Evolutionary conservation across 1,140 invertebrate species (phyloP).

Genomic region (Campoletis sonorensis): DNA sequence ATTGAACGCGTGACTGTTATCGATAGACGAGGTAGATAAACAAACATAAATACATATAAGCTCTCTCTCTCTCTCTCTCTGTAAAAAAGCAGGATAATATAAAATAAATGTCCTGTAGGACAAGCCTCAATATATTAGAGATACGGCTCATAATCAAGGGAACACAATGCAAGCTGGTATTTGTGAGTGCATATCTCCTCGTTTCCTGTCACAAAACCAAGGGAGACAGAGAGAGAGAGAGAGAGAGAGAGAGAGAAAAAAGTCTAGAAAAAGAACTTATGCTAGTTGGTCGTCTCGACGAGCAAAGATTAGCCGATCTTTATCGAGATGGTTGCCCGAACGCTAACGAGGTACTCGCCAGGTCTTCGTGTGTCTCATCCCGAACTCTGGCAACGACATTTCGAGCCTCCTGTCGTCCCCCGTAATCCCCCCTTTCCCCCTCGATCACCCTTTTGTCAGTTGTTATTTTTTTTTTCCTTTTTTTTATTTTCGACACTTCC

Average conservation of each 20-base stretch:
- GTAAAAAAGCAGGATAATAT: not conserved
- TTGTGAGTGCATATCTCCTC: conserved; percentile 23
- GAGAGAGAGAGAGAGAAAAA: not conserved
- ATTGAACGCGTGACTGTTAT: conserved; percentile 20
- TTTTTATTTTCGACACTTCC: conserved; percentile 17
- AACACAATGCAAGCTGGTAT: conserved; percentile 23
- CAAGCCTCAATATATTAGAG: conserved; percentile 22
- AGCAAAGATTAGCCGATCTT: conserved; percentile 65
- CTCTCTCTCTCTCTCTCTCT: not conserved
- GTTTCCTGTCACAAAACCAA: conserved; percentile 8
- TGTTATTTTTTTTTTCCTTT: not conserved
- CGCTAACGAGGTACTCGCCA: conserved; percentile 45
- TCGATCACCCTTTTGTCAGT: not conserved
- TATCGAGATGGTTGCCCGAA: conserved; percentile 66
- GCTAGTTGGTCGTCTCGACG: conserved; percentile 26
- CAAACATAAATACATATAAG: not conserved
- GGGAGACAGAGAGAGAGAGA: not conserved
- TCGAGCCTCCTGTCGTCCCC: conserved; percentile 1
- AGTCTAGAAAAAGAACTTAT: conserved; percentile 15
- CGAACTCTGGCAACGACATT: not conserved
- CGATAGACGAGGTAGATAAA: conserved; percentile 13
- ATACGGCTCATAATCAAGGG: conserved; percentile 30
- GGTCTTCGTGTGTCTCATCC: conserved; percentile 28
- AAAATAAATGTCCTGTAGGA: conserved; percentile 31
- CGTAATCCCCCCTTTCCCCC: not conserved